Percentiles rank a stretch among this genome's conserved stretches.
These are phyloP conservation scores for Natator depressus DNA, from an alignment of 2,113 vertebrate genomes.

Conservation along the genomic window DNA sequence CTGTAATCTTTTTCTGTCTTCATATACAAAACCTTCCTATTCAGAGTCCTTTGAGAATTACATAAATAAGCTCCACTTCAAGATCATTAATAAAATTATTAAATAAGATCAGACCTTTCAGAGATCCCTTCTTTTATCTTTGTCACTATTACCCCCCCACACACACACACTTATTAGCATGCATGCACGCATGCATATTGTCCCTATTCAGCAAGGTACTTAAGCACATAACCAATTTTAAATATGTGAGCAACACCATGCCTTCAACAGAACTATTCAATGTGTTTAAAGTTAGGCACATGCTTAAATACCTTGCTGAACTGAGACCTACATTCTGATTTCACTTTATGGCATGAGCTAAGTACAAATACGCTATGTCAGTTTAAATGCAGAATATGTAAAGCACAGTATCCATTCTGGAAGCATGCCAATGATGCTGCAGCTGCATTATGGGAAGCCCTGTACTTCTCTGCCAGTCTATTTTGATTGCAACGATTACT, in stretches of 20 bases:
- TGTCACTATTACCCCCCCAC: neutral
- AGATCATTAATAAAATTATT: neutral
- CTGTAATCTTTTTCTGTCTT: neutral
- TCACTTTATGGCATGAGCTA: neutral
- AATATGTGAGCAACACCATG: neutral
- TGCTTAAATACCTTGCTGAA: neutral
- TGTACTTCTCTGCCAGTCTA: neutral
- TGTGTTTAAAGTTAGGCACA: neutral
- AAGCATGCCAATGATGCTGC: neutral
- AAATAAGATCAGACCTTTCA: neutral
- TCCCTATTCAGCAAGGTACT: neutral
- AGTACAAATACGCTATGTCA: neutral
- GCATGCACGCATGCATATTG: neutral
- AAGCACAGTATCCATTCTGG: neutral
- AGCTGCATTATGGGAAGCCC: neutral
- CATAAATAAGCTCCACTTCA: neutral
- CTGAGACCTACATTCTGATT: accelerated
- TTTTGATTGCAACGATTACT: neutral
- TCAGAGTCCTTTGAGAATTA: neutral
- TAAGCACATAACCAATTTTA: neutral
- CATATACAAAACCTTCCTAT: neutral
- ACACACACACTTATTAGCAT: neutral
- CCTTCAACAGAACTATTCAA: neutral
- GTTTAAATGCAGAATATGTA: neutral
- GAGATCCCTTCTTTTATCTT: neutral